These are phyloP conservation scores for Adelphocoris suturalis DNA, from an alignment of 2,888 invertebrate genomes.

Conservation along the genomic window DNA sequence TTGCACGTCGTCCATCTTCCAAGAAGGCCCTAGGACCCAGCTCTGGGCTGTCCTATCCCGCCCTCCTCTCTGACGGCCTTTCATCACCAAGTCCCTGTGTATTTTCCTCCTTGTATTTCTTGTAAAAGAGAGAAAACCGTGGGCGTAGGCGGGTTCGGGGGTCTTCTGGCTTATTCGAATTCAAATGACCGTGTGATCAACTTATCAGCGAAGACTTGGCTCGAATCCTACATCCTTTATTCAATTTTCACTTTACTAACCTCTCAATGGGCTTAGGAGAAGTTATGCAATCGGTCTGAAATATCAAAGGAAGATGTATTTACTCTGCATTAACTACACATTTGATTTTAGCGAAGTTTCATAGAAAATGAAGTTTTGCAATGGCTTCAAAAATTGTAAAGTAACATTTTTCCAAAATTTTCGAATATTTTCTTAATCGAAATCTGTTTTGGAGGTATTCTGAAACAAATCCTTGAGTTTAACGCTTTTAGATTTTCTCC, in stretches of 20 bases:
- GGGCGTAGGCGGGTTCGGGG: neutral
- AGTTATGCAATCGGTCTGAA: too few species aligned
- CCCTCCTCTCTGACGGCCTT: neutral
- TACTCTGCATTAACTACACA: too few species aligned
- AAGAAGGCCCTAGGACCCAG: neutral
- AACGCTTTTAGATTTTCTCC: too few species aligned
- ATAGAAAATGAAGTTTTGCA: too few species aligned
- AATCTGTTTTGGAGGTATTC: too few species aligned
- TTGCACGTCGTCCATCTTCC: slow-evolving; percentile 46
- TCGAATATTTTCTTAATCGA: too few species aligned
- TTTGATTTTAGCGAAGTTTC: too few species aligned
- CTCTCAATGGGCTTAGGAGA: too few species aligned
- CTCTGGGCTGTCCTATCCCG: neutral
- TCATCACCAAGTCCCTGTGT: neutral
- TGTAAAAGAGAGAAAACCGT: neutral
- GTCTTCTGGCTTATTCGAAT: neutral
- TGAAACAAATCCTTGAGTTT: too few species aligned
- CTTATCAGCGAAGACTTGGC: neutral
- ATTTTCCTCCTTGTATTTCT: neutral
- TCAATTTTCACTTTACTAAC: neutral
- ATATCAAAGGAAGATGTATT: too few species aligned
- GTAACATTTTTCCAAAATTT: too few species aligned
- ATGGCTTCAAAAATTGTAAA: too few species aligned
- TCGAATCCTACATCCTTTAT: neutral
- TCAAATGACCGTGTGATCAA: slow-evolving; percentile 23